Base-by-base conservation (phyloP, 2,888 invertebrate species). In the Bibio marci region DNA sequence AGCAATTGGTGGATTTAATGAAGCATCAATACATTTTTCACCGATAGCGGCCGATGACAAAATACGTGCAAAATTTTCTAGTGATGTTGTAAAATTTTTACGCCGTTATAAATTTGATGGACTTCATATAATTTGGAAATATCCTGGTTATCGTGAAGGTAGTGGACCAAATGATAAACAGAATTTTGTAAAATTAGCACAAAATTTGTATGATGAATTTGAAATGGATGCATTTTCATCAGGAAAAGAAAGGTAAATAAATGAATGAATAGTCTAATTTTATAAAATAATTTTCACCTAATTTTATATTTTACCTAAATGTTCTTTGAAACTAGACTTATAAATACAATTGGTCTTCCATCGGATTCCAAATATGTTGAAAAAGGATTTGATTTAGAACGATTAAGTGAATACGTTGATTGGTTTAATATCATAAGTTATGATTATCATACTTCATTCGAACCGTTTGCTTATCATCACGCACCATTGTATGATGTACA, bases 1-100 rank as follows among this genome's bases (percentile, higher is more conserved):
- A 47, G 91, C 91, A 10, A 85, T 91, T 50, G 91, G 91, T 2
- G 73, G 91, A 1, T 91, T 91, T 91, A 91, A 90, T 61, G 91
- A 91, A 59, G 91, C 87, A 13, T 90, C 88, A 1, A 70, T 79
- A 13, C 57, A 71, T 38, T 91, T 91, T 63, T 90, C 90, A 0
- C 79, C 83, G n/a, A 72, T 91, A 69, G 88, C 90, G 2, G 85
- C 82, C 2, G 78, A 74, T 48, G 55, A 75, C 3, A 80, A 80
- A 28, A 67, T 79, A 44, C 67, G 91, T 44, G 77, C 73, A 53
- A 78, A 81, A 53, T 80, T 91, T 53, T 80, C 83, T 40, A 81
- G 78, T 63, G 86, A 86, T 54, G 70, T 76, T 45, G 69, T 86
- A 46, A 85, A 83, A 62, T 91, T 90, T 63, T 69, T 91, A 48